Evolutionary conservation across 92 coral and sea anemone species (phyloP), one percentile per base, ranked within the genome.

Genomic region (Umimayanthus chanpuru): DNA sequence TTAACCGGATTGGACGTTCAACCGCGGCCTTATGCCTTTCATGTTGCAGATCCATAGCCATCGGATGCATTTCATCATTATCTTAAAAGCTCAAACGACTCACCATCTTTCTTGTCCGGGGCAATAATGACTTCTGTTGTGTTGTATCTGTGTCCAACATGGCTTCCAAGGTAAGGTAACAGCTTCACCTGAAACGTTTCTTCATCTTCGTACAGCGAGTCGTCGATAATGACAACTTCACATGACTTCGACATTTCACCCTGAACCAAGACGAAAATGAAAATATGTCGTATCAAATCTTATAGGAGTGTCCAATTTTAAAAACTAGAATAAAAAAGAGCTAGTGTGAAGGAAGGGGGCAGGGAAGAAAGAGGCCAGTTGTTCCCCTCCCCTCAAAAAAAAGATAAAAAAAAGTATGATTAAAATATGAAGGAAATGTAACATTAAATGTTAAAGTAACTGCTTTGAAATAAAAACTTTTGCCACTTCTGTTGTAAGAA

Each of bases 141-240:
- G 86, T 91, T 89, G 77, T 88, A 87, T 41, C 85, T 91, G 44
- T 71, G 61, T 87, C 90, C 93, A 79, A 95, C 92, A 73, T 81
- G 90, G 88, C 97, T 95, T 28, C 96, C 95, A 11, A 89, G 79
- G 77, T 91, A 89, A 25, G 99, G 91, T 6, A 85, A 40, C 65
- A 97, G 74, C 68, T 87, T 66, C 20, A 97, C 98, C 50, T 84
- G 44, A 43, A 97, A 93, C 71, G 76, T 81, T 80, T 97, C 99
- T 38, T 97, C 97, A 53, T 95, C 94, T 85, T 97, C 99, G 80
- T 97, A 97, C 55, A 97, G 86, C 5, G 99, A 92, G 82, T 97
- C 99, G 77, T 97, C 99, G 16, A 97, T 95, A 6, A 97, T 77
- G 72, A 79, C 86, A 23, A 97, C 96, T 39, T 92, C 91, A 73